Evolutionary conservation across 1,140 invertebrate genomes (phyloP), one percentile per base, ranked within the genome.

Genomic region (Heterodera carotae): DNA sequence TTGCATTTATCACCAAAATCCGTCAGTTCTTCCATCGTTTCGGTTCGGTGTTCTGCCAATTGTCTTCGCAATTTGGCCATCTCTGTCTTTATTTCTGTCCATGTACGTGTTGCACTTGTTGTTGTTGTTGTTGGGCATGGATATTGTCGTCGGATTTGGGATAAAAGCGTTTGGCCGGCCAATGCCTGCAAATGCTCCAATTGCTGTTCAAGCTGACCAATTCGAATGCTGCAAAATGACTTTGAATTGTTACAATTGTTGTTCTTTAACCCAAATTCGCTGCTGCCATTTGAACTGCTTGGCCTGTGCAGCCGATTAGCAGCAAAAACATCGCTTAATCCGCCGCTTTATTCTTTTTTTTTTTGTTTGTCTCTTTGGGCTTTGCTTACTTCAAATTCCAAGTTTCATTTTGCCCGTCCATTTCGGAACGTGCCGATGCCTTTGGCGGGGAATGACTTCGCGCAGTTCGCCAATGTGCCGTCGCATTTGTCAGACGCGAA

Each of bases 401-500:
- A 39, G 27, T 53, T 53, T n/a, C 1, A 15, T 53, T 53, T 53
- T 53, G 22, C 62, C 12, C n/a, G n/a, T 66, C 62, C 27, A 27
- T 56, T 36, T 36, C 36, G 29, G 64, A 74, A 34, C 71, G 59
- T 29, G 43, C 71, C 48, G 69, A 70, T 18, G 39, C 43, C 33
- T 5, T n/a, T n/a, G 71, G 71, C n/a, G 71, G 71, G 18, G 71
- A 74, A 74, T 66, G 71, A 25, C 71, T 74, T 5, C 71, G 71
- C 12, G 68, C 36, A 66, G 25, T 27, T 29, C 62, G 62, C 62
- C 62, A 66, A 15, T 66, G 62, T 34, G 62, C 5, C 27, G 8
- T 18, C n/a, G n/a, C n/a, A n/a, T n/a, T n/a, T n/a, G n/a, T n/a
- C n/a, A 66, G 33, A 6, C 62, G 62, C 10, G 27, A 66, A 12